phyloP scores from a whole-genome alignment of 2,888 invertebrate genomes.

The Synanthedon tipuliformis region DNA sequence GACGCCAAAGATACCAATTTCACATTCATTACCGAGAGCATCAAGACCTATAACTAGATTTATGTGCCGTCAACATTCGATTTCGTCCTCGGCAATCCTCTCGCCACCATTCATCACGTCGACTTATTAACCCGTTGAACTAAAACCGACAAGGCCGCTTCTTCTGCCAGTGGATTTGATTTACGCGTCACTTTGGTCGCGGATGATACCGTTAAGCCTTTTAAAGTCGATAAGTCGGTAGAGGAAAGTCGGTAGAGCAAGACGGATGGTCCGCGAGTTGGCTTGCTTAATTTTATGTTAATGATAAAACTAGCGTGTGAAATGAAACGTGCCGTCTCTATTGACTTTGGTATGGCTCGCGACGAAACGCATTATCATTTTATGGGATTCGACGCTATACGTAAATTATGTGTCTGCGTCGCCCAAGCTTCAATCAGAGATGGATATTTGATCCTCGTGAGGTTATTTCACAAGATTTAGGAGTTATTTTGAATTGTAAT shows the following conservation, averaged over 20 bases:
- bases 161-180: constrained; percentile 29
- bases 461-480: not conserved
- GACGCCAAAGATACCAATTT: not conserved
- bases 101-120: constrained; percentile 24
- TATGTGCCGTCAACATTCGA: constrained; percentile 9
- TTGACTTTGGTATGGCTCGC: not conserved
- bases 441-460: not conserved
- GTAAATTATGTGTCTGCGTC: not conserved
- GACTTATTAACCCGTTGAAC: constrained; percentile 19
- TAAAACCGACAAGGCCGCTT: constrained; percentile 35
- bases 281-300: constrained; percentile 46
- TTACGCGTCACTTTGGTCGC: constrained; percentile 56
- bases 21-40: not conserved
- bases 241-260: constrained; percentile 50
- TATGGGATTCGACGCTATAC: not conserved
- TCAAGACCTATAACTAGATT: constrained; percentile 7
- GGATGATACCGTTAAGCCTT: constrained; percentile 50
- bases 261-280: constrained; percentile 29
- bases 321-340: constrained; percentile 29
- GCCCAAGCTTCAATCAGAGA: not conserved
- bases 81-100: constrained; percentile 16
- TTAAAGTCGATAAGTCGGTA: constrained; percentile 38
- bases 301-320: constrained; percentile 42
- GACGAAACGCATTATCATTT: not conserved
- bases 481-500: too few relatives aligned